Base-by-base conservation (phyloP, 2,888 invertebrate genomes). In the Dioctria linearis region DNA sequence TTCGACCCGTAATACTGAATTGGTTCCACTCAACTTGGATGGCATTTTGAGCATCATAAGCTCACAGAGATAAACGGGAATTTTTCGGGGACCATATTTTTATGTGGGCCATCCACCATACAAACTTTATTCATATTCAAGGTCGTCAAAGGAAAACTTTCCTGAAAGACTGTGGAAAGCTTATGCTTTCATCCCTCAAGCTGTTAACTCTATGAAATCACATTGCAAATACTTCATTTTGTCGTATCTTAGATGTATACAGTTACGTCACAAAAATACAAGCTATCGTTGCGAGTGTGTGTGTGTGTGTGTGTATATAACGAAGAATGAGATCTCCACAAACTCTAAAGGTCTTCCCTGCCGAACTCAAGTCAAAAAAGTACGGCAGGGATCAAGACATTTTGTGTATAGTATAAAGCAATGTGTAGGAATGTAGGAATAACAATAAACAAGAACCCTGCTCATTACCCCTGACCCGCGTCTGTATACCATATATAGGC, bases 181-280 rank as follows among this genome's bases (percentile, higher is more conserved):
- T 54, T 54, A 8, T 54, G 25, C 25, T 54, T 54, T 54, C 54
- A 54, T 54, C n/a, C n/a, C n/a, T 54, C 54, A 4, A n/a, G 6
- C 54, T 54, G 54, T 54, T n/a, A 54, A 54, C 54, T 25, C 54
- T 8, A 11, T 54, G 54, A n/a, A 54, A 54, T 54, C 54, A n/a
- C 54, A 54, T 54, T 54, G 54, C n/a, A 54, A 54, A 54, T 54
- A 54, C 46, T 46, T 8, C 46, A 8, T 6, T 25, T 8, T 6
- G 46, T 46, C 46, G 46, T 46, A 8, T 46, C 8, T n/a, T 5
- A 5, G 46, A 46, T 6, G 46, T 46, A 6, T 5, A 6, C 8
- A 8, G 54, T n/a, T 11, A 4, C 11, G 54, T 8, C 54, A n/a
- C 4, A 8, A 11, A 54, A 11, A 1, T 4, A 4, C 54, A 54